Conservation (phyloP, 30 jellyfish, hydroid and myxozoan species). For the Mastigias papua region DNA sequence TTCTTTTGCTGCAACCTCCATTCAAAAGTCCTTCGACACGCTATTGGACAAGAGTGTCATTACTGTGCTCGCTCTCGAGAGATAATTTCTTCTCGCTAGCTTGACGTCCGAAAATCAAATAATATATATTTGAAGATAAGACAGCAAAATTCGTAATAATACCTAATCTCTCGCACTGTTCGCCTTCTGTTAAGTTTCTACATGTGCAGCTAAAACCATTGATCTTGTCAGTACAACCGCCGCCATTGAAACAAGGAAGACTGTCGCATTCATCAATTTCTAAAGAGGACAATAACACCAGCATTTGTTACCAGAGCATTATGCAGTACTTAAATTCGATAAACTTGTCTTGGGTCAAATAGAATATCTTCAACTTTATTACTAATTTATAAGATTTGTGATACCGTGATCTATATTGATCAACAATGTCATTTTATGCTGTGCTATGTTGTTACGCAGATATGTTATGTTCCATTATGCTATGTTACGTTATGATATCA, state of each 20-base stretch:
- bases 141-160: neutral
- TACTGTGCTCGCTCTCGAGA: too few relatives aligned
- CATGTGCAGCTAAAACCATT: constrained; percentile 1
- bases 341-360: too few relatives aligned
- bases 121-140: neutral
- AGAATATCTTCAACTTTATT: too few relatives aligned
- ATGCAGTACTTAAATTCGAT: too few relatives aligned
- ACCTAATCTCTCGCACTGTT: neutral
- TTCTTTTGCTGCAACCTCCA: too few relatives aligned
- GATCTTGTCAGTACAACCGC: neutral
- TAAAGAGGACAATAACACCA: neutral
- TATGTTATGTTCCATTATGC: neutral
- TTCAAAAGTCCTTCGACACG: too few relatives aligned
- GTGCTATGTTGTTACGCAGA: neutral
- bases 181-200: neutral
- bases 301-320: neutral
- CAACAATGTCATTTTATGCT: neutral
- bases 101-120: too few relatives aligned
- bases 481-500: neutral
- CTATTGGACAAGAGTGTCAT: too few relatives aligned
- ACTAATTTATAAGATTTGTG: too few relatives aligned
- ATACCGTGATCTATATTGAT: too few relatives aligned
- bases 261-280: constrained; percentile 34
- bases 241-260: constrained; percentile 25
- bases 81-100: too few relatives aligned